A percentile compares a stretch with the other conserved stretches of the same genome.
These are phyloP conservation scores for Acanthococcus lagerstroemiae DNA, from an alignment of 2,888 invertebrate genomes.

Conservation along the genomic window DNA sequence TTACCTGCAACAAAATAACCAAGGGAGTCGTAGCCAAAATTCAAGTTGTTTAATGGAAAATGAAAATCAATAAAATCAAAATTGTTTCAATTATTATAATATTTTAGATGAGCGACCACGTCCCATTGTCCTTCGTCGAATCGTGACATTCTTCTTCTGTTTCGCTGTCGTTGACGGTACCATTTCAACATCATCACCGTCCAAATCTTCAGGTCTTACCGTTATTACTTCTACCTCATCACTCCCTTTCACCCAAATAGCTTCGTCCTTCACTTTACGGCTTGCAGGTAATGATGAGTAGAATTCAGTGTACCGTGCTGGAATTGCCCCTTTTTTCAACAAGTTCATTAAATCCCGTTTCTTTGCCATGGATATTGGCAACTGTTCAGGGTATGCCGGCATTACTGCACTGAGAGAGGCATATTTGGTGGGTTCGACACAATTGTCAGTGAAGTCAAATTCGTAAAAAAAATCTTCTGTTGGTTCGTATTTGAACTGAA, in stretches of 20 bases:
- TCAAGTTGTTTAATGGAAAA: too few relatives aligned
- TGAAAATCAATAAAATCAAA: too few relatives aligned
- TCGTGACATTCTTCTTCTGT: too few relatives aligned
- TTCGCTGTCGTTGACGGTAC: too few relatives aligned
- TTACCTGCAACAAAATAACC: too few relatives aligned
- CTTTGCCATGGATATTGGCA: constrained; percentile 5
- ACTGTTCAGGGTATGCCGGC: neutral
- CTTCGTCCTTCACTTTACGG: neutral
- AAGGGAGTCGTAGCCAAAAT: too few relatives aligned
- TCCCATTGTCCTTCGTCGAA: too few relatives aligned
- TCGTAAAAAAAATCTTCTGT: neutral
- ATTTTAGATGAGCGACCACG: too few relatives aligned
- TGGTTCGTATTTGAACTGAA: neutral
- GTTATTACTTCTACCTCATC: neutral
- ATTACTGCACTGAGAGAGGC: neutral
- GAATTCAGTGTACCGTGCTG: neutral
- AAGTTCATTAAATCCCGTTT: neutral
- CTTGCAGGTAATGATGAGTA: neutral
- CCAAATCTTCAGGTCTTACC: too few relatives aligned
- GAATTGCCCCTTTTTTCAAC: neutral
- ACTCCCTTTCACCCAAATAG: neutral
- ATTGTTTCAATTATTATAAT: too few relatives aligned
- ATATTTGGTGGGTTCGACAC: neutral
- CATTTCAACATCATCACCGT: too few relatives aligned
- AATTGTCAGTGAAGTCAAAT: neutral